Evolutionary conservation across 2,797 vertebrate genomes (phyloP).

Genomic region (Triplophysa yarkandensis): DNA sequence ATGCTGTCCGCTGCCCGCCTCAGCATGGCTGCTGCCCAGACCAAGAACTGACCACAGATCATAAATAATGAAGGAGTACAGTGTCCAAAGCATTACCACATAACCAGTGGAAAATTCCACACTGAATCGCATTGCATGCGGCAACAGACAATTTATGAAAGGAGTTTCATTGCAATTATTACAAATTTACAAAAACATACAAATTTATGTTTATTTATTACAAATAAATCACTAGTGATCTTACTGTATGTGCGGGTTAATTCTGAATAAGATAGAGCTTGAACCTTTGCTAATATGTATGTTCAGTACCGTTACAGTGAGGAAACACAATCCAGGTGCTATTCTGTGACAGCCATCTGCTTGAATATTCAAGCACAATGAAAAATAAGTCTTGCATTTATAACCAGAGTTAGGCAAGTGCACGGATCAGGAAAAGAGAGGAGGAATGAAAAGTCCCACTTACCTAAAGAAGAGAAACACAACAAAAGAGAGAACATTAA

Average conservation of each 20-base stretch:
- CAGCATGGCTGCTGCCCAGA: conserved; percentile 21
- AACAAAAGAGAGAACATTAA: not conserved
- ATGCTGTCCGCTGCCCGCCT: not conserved
- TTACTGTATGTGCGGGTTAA: too few relatives aligned
- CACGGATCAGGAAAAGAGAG: not conserved
- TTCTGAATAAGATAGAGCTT: too few relatives aligned
- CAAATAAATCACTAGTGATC: too few relatives aligned
- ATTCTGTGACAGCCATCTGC: conserved; percentile 31
- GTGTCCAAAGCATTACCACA: conserved; percentile 30
- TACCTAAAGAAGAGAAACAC: conserved; percentile 12
- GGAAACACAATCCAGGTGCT: not conserved
- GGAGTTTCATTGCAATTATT: conserved; percentile 14
- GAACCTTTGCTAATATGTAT: not conserved
- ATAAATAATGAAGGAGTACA: conserved; percentile 42
- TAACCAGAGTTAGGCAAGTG: not conserved
- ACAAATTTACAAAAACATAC: conserved; percentile 11
- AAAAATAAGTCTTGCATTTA: not conserved
- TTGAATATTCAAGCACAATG: not conserved
- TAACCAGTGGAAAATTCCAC: conserved; percentile 42
- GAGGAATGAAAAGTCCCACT: not conserved
- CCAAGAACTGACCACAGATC: conserved; percentile 41
- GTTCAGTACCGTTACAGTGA: not conserved
- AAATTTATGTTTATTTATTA: too few relatives aligned
- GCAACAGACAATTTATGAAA: conserved; percentile 13
- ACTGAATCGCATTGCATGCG: conserved; percentile 6